Evolutionary conservation across 2,888 invertebrate species (phyloP).

Genomic region (Sinhomidia bicolor): DNA sequence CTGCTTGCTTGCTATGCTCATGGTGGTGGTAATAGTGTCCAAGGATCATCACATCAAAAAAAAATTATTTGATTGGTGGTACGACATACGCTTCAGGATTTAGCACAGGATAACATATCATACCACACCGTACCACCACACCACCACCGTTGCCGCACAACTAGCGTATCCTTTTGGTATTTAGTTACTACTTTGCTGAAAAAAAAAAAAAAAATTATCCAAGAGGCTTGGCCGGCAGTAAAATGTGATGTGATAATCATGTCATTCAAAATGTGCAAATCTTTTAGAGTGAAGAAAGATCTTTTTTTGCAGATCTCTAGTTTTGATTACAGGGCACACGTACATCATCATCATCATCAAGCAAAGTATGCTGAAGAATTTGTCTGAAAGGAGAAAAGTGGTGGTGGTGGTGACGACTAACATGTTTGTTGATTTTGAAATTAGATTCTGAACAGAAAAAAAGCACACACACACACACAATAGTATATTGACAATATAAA

Average conservation of each 20-base stretch:
- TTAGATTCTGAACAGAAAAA: too few species aligned
- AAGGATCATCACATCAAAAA: constrained; percentile 61
- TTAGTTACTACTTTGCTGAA: not conserved
- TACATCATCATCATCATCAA: too few species aligned
- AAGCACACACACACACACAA: too few species aligned
- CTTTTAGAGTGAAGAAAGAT: not conserved
- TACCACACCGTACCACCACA: constrained; percentile 9
- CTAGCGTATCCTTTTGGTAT: not conserved
- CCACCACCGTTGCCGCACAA: not conserved
- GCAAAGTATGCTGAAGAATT: not conserved
- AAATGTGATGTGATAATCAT: constrained; percentile 46
- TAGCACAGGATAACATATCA: not conserved
- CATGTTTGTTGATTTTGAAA: constrained; percentile 16
- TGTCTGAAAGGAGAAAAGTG: constrained; percentile 6
- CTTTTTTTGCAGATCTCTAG: constrained; percentile 51
- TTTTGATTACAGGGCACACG: constrained; percentile 50
- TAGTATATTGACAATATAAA: too few species aligned
- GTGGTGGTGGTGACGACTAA: constrained; percentile 47
- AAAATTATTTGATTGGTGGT: constrained; percentile 70
- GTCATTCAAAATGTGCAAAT: not conserved
- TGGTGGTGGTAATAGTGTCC: not conserved
- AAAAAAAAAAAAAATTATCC: too few species aligned
- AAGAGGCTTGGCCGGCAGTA: constrained; percentile 60
- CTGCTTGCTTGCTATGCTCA: not conserved
- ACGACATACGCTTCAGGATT: constrained; percentile 20